Evolutionary conservation across 2,888 invertebrate genomes (phyloP), one percentile per base, ranked within the genome.

Genomic region (Drosophila niveifrons): DNA sequence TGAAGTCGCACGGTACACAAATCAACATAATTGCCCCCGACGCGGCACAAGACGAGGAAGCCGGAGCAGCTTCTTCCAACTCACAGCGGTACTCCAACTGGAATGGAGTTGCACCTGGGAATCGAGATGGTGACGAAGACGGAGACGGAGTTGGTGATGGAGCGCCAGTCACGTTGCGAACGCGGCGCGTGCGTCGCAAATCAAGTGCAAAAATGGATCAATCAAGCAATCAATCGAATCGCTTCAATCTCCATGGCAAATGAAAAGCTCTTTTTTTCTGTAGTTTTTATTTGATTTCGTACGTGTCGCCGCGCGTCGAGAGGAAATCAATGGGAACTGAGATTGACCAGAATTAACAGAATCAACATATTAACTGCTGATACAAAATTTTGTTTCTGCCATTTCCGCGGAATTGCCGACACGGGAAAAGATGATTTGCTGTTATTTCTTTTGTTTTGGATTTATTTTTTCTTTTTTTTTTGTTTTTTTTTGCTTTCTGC

Each of bases 141-240:
- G 36, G n/a, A 11, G 36, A 36, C 6, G 36, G 2, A 31, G 50
- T 10, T 53, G 61, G 15, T 18, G 48, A 67, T 67, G 78, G 56
- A 84, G 89, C 88, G 89, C 83, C 82, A 84, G 85, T 89, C 85
- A 85, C 89, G 85, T 89, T 81, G 77, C 65, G 63, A 66, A 41
- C 43, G 66, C 69, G 89, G 87, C 90, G 90, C 86, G 90, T 86
- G 86, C 90, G 90, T 86, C 89, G 89, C 90, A 90, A 86, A 90
- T 86, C 90, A 86, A 90, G 89, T 87, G 89, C 89, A 86, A 89
- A 88, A 85, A 85, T 89, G 90, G 90, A 88, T 88, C 89, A 90
- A 86, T 86, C 90, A 90, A 88, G 87, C 87, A 90, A 90, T 90
- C 89, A 86, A 90, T 86, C 89, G 78, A 78, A 78, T 67, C 66